Evolutionary conservation across 2,113 vertebrate genomes (phyloP), one percentile per base, ranked within the genome.

Genomic region (Labeo catla): DNA sequence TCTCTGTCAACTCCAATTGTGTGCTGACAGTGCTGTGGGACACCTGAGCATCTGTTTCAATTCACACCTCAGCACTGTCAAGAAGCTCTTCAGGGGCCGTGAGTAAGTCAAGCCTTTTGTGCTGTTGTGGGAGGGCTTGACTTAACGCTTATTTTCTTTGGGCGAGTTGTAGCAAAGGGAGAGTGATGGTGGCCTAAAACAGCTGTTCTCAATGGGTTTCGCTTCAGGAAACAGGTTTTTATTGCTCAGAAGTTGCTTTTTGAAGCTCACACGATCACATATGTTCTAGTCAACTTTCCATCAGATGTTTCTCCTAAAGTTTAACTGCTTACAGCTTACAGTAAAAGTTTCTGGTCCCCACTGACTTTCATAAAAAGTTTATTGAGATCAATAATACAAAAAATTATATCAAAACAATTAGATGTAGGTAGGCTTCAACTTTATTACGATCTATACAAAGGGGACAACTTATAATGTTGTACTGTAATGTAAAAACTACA

Each of bases 51-150:
- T 79, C 82, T 84, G 76, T 73, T 63, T 52, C 83, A 84, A 87
- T 87, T 87, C 72, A 85, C 83, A 87, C 86, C 59, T 80, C 63
- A 52, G 59, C 28, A 50, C 82, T 88, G 73, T 77, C 39, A 70
- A 10, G 74, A 23, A 82, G 57, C 80, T 43, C 47, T 70, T 50
- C 23, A 54, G 63, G 16, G 45, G 59, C n/a, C 15, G 34, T 21
- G n/a, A 74, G 57, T 23, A 65, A 57, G 19, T 54, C 15, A 63
- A 80, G 43, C 43, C 57, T 65, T 47, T n/a, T 61, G 54, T 8
- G 78, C 11, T 49, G 79, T 47, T 66, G 15, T 52, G 47, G 47
- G 80, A 13, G 43, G 63, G 52, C 63, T 66, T 66, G 59, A 52
- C 15, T 70, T 36, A 5, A 82, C 4, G 59, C 59, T 81, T 66